These are phyloP conservation scores for Petromus typicus DNA, from an alignment of 2,113 vertebrate species.

Conservation along the genomic window DNA sequence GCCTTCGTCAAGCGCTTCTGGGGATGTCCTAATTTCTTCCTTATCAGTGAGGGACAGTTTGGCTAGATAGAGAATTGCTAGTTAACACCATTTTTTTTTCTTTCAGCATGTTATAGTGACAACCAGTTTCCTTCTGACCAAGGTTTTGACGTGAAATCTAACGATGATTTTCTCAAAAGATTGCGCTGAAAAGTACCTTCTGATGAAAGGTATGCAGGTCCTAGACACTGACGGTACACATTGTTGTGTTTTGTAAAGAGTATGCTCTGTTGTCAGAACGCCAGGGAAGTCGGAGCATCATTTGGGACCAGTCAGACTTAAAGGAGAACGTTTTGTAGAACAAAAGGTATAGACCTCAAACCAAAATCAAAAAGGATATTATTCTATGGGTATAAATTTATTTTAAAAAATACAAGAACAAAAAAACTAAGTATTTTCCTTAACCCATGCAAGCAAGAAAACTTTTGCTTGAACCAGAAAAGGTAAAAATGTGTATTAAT, in stretches of 20 bases:
- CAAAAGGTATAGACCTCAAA: neutral
- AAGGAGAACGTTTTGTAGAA: neutral
- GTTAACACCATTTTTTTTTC: neutral
- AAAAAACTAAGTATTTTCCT: neutral
- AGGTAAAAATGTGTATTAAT: neutral
- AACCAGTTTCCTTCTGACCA: neutral
- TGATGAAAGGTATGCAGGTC: neutral
- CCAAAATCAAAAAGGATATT: neutral
- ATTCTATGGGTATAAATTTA: neutral
- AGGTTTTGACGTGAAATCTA: neutral
- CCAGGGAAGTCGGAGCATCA: neutral
- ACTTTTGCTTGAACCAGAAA: neutral
- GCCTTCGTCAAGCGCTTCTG: neutral
- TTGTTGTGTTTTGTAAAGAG: neutral
- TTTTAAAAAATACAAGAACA: no score
- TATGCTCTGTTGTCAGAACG: neutral
- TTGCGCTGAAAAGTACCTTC: neutral
- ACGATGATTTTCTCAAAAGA: neutral
- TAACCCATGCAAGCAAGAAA: neutral
- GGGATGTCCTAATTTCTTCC: neutral
- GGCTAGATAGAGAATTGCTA: neutral
- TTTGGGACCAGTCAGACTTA: neutral
- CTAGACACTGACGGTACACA: neutral
- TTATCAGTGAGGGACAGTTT: neutral
- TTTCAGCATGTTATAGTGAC: neutral